phyloP scores from a whole-genome alignment of 2,797 vertebrate species.

The Enoplosus armatus region DNA sequence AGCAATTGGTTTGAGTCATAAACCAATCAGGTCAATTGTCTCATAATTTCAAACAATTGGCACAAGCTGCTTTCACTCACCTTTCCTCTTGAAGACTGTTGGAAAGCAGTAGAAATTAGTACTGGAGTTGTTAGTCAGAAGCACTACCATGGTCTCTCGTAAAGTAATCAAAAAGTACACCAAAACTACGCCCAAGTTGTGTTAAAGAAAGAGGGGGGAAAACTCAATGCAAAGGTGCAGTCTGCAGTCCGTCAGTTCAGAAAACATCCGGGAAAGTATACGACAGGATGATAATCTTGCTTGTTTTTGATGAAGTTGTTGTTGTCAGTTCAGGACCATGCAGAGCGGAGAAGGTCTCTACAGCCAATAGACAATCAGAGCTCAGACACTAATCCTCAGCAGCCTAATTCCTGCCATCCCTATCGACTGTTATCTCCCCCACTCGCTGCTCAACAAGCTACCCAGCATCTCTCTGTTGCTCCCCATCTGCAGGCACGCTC shows the following conservation, averaged over 20 bases:
- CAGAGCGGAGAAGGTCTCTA: slow-evolving; percentile 31
- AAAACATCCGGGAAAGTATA: slow-evolving; percentile 29
- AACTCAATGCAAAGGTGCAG: background rate
- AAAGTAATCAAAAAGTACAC: slow-evolving; percentile 29
- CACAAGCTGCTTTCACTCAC: slow-evolving; percentile 81
- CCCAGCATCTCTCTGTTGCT: slow-evolving; percentile 60
- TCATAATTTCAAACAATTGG: background rate
- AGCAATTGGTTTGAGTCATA: slow-evolving; percentile 25
- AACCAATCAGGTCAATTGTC: slow-evolving; percentile 28
- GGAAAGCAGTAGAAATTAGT: slow-evolving; percentile 83
- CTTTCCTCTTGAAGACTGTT: slow-evolving; percentile 88
- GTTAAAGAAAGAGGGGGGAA: slow-evolving; percentile 9
- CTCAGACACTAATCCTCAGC: slow-evolving; percentile 79
- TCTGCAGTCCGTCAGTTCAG: slow-evolving; percentile 8
- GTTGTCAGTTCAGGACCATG: slow-evolving; percentile 51
- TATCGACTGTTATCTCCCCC: slow-evolving; percentile 26
- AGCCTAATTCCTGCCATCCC: slow-evolving; percentile 75
- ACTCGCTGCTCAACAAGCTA: slow-evolving; percentile 28
- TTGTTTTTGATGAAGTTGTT: slow-evolving; percentile 72
- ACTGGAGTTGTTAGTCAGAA: slow-evolving; percentile 81
- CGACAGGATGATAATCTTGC: slow-evolving; percentile 19
- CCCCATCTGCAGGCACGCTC: slow-evolving; percentile 45
- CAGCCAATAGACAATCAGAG: slow-evolving; percentile 73
- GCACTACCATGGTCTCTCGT: slow-evolving; percentile 85
- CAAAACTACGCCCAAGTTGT: slow-evolving; percentile 26